phyloP scores from a whole-genome alignment of 2,797 vertebrate genomes.

The Lepidocolaptes lacrymiger region DNA sequence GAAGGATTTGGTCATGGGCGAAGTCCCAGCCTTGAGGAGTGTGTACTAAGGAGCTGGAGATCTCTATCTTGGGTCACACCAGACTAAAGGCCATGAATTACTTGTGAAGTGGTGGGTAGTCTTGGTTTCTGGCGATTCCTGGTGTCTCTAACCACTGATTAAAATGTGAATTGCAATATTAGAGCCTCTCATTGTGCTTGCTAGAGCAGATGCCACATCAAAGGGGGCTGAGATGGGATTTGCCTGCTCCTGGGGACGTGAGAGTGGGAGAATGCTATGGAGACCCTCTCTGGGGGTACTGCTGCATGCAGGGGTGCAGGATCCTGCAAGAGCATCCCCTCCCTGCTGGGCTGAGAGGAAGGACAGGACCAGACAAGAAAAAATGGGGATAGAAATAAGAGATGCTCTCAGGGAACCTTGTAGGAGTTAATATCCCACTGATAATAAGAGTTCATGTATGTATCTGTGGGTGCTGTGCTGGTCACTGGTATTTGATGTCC shows the following conservation, averaged over 20 bases:
- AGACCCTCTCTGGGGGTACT: neutral
- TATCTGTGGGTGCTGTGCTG: neutral
- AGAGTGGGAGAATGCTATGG: neutral
- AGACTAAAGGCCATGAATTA: neutral
- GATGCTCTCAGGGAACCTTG: neutral
- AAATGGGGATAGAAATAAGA: neutral
- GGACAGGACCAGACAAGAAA: neutral
- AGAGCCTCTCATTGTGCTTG: neutral
- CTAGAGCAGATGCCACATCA: rapidly evolving
- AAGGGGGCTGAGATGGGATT: neutral
- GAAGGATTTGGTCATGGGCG: neutral
- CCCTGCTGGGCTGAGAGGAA: neutral
- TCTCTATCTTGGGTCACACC: neutral
- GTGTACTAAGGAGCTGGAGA: neutral
- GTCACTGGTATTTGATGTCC: rapidly evolving
- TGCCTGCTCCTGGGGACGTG: neutral
- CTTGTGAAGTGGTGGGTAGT: neutral
- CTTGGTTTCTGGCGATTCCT: neutral
- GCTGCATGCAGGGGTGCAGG: rapidly evolving
- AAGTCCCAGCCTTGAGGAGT: neutral
- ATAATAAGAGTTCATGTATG: neutral
- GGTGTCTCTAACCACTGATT: neutral
- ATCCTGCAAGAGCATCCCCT: neutral
- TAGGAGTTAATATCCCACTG: neutral
- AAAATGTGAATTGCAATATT: neutral